phyloP scores from a whole-genome alignment of 1,140 invertebrate species.

The Hermetia illucens region DNA sequence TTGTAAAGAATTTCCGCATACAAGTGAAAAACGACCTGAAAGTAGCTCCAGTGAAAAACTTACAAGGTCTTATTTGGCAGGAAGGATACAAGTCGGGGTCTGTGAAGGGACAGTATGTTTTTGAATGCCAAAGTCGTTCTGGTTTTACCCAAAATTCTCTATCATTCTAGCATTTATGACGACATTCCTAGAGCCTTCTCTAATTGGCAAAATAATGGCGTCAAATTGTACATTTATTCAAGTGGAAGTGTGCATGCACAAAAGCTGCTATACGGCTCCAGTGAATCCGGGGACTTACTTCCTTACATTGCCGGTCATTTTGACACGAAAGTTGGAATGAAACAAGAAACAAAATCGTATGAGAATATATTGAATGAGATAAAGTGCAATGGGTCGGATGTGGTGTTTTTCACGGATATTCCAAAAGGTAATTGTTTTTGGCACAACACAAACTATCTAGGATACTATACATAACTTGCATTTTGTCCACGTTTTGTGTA shows the following conservation, averaged over 20 bases:
- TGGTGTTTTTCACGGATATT: constrained; percentile 77
- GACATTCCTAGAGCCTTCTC: constrained; percentile 65
- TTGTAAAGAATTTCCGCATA: constrained; percentile 55
- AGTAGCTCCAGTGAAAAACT: constrained; percentile 61
- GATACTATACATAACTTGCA: not conserved
- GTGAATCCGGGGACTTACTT: constrained; percentile 59
- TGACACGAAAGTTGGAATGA: constrained; percentile 71
- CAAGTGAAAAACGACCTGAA: constrained; percentile 73
- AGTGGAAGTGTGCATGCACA: constrained; percentile 86
- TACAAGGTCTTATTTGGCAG: constrained; percentile 82
- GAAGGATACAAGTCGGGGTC: constrained; percentile 62
- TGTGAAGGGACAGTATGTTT: constrained; percentile 78
- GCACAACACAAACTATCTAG: constrained; percentile 2
- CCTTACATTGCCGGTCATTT: constrained; percentile 67
- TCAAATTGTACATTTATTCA: constrained; percentile 75
- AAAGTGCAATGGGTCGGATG: constrained; percentile 40
- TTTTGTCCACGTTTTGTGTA: constrained; percentile 25
- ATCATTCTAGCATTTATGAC: constrained; percentile 58
- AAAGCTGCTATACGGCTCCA: constrained; percentile 71
- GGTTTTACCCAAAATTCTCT: constrained; percentile 8
- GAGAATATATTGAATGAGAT: constrained; percentile 58
- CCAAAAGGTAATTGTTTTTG: constrained; percentile 46
- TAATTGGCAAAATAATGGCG: constrained; percentile 45
- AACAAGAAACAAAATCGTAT: constrained; percentile 60
- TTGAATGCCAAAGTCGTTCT: constrained; percentile 10